Evolutionary conservation across 2,113 vertebrate species (phyloP).

Genomic region (Leptosomus discolor): DNA sequence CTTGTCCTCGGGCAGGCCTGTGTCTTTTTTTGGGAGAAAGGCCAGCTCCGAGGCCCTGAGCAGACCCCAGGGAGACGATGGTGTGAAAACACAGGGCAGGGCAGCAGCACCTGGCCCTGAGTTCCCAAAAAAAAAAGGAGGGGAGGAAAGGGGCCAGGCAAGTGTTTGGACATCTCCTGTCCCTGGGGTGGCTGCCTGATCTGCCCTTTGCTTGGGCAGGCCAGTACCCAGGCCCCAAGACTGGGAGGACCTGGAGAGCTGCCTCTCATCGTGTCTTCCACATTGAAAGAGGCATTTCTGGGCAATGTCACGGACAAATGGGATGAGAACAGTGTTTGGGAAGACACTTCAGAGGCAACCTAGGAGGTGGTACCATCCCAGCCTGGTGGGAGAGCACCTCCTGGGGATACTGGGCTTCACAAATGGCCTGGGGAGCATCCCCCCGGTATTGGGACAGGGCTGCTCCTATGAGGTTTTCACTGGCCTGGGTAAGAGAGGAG

Average conservation of each 20-base stretch:
- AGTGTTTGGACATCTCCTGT: neutral
- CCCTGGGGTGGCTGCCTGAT: neutral
- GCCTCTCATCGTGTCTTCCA: neutral
- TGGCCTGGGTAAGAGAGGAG: neutral
- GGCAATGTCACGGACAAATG: neutral
- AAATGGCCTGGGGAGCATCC: neutral
- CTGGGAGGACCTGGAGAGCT: neutral
- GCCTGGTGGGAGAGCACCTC: neutral
- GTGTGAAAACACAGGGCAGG: neutral
- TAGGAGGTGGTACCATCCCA: neutral
- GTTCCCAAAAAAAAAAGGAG: neutral
- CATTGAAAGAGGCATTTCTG: neutral
- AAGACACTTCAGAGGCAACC: neutral
- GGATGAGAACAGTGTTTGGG: neutral
- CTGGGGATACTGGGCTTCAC: neutral
- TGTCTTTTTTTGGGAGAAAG: neutral
- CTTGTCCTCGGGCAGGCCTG: neutral
- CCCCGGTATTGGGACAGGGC: neutral
- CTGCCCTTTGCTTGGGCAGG: neutral
- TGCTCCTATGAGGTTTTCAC: neutral
- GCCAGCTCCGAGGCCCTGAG: neutral
- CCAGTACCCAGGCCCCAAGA: neutral
- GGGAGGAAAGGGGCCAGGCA: neutral
- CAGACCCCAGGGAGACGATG: neutral
- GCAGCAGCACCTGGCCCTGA: neutral